Evolutionary conservation across 2,797 vertebrate species (phyloP).

Genomic region (Leptatherina wallacei): DNA sequence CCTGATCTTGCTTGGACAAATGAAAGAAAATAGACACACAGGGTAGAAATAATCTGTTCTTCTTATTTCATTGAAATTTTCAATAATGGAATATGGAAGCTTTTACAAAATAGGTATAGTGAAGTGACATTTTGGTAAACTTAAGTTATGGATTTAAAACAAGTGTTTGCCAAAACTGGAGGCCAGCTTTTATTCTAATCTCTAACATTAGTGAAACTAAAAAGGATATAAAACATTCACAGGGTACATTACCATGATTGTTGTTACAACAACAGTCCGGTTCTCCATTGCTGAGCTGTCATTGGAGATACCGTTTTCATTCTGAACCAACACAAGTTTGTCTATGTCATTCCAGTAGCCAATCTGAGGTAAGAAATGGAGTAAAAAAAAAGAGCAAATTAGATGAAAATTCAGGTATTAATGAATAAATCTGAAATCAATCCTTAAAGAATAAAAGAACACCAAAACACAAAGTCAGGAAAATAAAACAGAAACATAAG

Average conservation of each 20-base stretch:
- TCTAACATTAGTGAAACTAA: slow-evolving; percentile 7
- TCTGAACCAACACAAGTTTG: slow-evolving; percentile 96
- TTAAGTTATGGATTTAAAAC: not conserved
- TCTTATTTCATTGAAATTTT: not conserved
- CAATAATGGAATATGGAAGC: not conserved
- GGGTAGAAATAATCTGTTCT: not conserved
- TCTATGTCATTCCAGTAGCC: slow-evolving; percentile 99
- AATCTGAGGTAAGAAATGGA: slow-evolving; percentile 81
- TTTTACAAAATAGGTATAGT: not conserved
- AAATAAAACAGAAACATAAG: slow-evolving; percentile 3
- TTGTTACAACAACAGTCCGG: slow-evolving; percentile 97
- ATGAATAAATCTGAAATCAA: slow-evolving; percentile 11
- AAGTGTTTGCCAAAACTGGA: slow-evolving; percentile 4
- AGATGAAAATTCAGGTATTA: not conserved
- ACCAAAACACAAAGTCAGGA: not conserved
- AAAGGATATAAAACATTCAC: slow-evolving; percentile 30
- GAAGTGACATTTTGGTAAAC: not conserved
- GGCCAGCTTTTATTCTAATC: not conserved
- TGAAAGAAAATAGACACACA: not conserved
- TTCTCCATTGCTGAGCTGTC: slow-evolving; percentile 95
- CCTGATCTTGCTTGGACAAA: not conserved
- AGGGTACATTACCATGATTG: slow-evolving; percentile 94
- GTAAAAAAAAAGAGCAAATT: not conserved
- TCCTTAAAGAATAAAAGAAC: not conserved
- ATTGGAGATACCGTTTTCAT: slow-evolving; percentile 90